Conservation (phyloP, 2,888 invertebrate genomes). For the Drosophila antonietae region DNA sequence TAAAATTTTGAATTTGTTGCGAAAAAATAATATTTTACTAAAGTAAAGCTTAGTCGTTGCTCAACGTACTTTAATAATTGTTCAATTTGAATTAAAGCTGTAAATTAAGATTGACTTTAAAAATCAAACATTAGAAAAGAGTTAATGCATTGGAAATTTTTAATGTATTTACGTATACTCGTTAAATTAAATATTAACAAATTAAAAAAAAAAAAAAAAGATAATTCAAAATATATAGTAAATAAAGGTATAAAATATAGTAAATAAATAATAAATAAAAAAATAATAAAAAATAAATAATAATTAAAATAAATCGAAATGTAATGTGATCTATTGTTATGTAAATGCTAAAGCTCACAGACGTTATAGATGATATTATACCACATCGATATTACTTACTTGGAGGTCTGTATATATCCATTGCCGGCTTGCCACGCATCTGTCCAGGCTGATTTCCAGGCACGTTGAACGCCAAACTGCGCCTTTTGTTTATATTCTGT, state of each 20-base stretch:
- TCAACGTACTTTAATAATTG: background rate
- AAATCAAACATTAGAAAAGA: background rate
- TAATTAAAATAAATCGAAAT: too few species aligned
- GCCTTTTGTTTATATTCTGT: constrained; percentile 88
- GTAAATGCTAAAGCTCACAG: constrained; percentile 26
- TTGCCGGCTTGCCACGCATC: constrained; percentile 89
- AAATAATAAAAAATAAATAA: background rate
- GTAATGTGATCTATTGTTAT: background rate
- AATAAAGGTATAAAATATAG: background rate
- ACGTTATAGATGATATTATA: background rate
- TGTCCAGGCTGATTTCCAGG: constrained; percentile 83
- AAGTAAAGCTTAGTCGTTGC: background rate
- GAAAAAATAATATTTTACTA: background rate
- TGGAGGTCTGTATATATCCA: constrained; percentile 95
- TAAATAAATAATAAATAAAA: background rate
- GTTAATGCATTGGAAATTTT: background rate
- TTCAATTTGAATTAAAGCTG: background rate
- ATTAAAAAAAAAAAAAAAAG: background rate
- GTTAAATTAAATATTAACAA: background rate
- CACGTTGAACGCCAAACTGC: constrained; percentile 90
- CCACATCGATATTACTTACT: constrained; percentile 86
- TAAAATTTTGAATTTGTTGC: background rate
- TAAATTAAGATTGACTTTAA: background rate
- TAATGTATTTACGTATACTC: too few species aligned
- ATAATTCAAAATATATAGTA: background rate